A percentile compares a stretch with the other conserved stretches of the same genome.
Conservation (phyloP, 2,113 vertebrate genomes). For the Poicephalus gulielmi region DNA sequence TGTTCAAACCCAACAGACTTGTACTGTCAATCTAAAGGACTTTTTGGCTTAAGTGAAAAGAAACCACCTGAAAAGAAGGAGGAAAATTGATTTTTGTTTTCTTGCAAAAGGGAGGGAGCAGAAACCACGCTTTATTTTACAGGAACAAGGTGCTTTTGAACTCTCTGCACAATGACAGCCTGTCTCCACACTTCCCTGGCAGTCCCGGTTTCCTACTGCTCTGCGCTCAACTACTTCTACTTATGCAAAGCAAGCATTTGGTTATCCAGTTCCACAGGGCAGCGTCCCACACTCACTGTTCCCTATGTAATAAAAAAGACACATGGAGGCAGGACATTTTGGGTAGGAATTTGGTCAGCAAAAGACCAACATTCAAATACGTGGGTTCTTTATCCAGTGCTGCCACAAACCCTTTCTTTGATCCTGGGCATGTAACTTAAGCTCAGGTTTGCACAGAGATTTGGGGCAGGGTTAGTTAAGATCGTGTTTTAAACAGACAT, state of each 20-base stretch:
- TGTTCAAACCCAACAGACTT: neutral
- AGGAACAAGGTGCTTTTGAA: neutral
- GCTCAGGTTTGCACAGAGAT: neutral
- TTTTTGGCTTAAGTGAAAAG: neutral
- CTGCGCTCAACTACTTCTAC: neutral
- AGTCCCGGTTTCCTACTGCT: neutral
- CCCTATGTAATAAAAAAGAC: neutral
- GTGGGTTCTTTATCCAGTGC: neutral
- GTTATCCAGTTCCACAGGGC: neutral
- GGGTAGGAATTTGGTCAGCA: neutral
- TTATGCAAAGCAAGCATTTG: neutral
- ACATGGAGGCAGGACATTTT: no score
- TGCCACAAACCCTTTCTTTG: neutral
- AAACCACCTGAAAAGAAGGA: neutral
- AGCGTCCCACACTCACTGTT: neutral
- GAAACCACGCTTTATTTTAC: neutral
- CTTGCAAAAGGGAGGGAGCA: neutral
- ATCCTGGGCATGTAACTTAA: neutral
- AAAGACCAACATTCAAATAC: neutral
- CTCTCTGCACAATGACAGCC: neutral
- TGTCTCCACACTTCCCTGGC: neutral
- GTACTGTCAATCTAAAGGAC: neutral
- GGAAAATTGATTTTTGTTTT: neutral
- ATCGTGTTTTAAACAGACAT: neutral
- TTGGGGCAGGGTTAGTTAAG: neutral